A percentile compares a stretch with the other conserved stretches of the same genome.
These are phyloP conservation scores for Eremophila alpestris DNA, from an alignment of 2,797 vertebrate genomes.

Conservation along the genomic window DNA sequence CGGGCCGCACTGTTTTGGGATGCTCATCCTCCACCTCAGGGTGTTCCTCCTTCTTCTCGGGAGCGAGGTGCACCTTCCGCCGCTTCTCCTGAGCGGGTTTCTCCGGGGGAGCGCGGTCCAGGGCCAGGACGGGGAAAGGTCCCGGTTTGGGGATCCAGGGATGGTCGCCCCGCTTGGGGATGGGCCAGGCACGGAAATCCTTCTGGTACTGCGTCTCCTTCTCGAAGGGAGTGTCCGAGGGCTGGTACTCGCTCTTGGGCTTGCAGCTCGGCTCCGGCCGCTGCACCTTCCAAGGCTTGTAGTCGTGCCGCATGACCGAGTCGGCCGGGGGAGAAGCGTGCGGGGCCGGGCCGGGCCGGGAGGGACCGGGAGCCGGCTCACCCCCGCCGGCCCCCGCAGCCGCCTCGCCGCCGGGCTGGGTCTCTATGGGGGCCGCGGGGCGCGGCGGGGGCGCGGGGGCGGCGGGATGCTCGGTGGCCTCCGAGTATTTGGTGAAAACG, in stretches of 20 bases:
- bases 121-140: slow-evolving; percentile 61
- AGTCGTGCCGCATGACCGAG: slow-evolving; percentile 96
- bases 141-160: slow-evolving; percentile 93
- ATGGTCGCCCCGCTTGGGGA: slow-evolving; percentile 89
- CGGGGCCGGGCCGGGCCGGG: slow-evolving; percentile 4
- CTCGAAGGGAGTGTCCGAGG: slow-evolving; percentile 88
- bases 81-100: slow-evolving; percentile 52
- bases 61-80: slow-evolving; percentile 78
- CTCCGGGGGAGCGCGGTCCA: slow-evolving; percentile 47
- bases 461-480: slow-evolving; percentile 83
- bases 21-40: slow-evolving; percentile 62
- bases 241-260: slow-evolving; percentile 91
- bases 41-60: slow-evolving; percentile 76
- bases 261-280: slow-evolving; percentile 92
- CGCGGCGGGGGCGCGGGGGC: slow-evolving; percentile 63
- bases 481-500: slow-evolving; percentile 94
- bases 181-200: slow-evolving; percentile 95
- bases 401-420: slow-evolving; percentile 78
- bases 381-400: slow-evolving; percentile 52
- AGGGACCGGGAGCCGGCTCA: not conserved
- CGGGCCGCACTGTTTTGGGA: slow-evolving; percentile 51
- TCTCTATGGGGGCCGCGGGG: slow-evolving; percentile 83
- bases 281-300: slow-evolving; percentile 89
- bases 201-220: slow-evolving; percentile 97
- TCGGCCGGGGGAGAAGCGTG: slow-evolving; percentile 74